phyloP scores from a whole-genome alignment of 2,113 vertebrate genomes.

The Cottus gobio region DNA sequence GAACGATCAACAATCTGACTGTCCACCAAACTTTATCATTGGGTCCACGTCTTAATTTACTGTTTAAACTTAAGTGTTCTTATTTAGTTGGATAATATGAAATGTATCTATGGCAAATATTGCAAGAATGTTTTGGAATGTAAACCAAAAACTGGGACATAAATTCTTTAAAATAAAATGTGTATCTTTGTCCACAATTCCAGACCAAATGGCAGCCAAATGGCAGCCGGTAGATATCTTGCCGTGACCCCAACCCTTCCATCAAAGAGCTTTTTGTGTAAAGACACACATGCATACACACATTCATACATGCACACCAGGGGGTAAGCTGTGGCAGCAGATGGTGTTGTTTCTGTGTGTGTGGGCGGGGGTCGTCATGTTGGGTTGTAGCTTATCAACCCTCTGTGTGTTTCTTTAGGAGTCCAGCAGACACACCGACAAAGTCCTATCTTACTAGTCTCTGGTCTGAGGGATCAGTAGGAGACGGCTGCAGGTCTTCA shows the following conservation, averaged over 20 bases:
- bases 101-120: neutral
- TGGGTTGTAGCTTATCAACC: slow-evolving; percentile 14
- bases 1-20: neutral
- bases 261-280: slow-evolving; percentile 22
- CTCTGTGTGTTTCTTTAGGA: neutral
- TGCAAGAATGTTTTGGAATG: neutral
- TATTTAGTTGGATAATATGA: neutral
- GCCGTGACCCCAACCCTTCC: neutral
- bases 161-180: neutral
- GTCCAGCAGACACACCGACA: slow-evolving; percentile 8
- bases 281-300: slow-evolving; percentile 35
- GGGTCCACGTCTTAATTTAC: neutral
- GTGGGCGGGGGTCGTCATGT: neutral
- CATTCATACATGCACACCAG: slow-evolving; percentile 42
- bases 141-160: neutral
- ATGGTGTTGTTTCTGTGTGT: slow-evolving; percentile 34
- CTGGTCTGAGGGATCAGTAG: slow-evolving; percentile 10
- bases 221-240: neutral
- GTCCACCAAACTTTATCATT: neutral
- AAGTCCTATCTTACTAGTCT: neutral
- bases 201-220: neutral
- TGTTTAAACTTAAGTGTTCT: neutral
- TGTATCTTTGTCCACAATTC: neutral
- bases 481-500: slow-evolving; percentile 32
- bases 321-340: slow-evolving; percentile 45